phyloP scores from a whole-genome alignment of 2,888 invertebrate species.

The Oscheius sp. region DNA sequence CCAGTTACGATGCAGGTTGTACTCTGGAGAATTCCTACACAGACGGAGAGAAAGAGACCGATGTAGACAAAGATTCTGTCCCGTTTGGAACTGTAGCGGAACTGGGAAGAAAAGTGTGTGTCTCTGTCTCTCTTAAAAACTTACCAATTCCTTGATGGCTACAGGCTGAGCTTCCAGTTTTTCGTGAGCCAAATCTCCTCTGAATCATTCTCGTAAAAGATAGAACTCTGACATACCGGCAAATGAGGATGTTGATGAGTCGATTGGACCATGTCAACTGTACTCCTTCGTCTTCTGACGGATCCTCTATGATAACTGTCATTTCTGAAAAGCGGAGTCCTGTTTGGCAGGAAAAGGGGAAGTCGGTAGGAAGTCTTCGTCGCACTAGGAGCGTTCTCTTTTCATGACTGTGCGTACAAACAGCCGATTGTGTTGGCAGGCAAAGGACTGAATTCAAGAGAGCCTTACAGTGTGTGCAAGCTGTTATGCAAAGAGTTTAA shows the following conservation, averaged over 20 bases:
- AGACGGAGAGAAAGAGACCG: constrained; percentile 21
- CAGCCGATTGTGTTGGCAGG: not conserved
- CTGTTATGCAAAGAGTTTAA: too few relatives aligned
- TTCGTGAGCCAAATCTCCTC: constrained; percentile 38
- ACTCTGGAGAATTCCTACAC: constrained; percentile 29
- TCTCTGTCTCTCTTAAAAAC: not conserved
- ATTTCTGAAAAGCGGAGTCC: not conserved
- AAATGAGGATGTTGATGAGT: constrained; percentile 33
- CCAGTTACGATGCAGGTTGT: constrained; percentile 37
- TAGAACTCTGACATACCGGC: constrained; percentile 21
- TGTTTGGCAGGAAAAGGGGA: not conserved
- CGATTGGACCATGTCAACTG: constrained; percentile 31
- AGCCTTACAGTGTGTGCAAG: not conserved
- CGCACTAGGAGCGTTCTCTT: not conserved
- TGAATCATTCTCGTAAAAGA: constrained; percentile 2
- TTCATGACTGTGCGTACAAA: not conserved
- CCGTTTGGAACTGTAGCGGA: constrained; percentile 30
- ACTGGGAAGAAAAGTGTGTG: constrained; percentile 16
- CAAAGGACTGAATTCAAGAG: constrained; percentile 6
- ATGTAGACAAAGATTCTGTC: constrained; percentile 26
- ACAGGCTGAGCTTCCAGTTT: constrained; percentile 37
- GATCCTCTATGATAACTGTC: not conserved
- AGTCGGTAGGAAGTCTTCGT: not conserved
- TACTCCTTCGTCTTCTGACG: constrained; percentile 15
- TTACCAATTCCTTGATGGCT: constrained; percentile 30